Evolutionary conservation across 1,140 invertebrate genomes (phyloP).

Genomic region (Battus philenor): DNA sequence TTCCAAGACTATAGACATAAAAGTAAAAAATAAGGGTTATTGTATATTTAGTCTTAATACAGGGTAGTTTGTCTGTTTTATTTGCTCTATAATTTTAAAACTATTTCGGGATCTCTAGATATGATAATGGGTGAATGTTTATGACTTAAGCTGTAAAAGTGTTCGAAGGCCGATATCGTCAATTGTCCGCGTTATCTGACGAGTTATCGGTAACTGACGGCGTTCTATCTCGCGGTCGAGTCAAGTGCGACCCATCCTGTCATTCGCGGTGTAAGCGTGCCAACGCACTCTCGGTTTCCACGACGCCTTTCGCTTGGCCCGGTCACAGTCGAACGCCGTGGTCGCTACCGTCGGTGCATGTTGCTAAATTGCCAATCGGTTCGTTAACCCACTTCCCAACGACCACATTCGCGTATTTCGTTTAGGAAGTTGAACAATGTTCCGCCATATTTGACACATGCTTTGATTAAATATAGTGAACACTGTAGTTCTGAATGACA

Average conservation of each 20-base stretch:
- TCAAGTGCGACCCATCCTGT: constrained; percentile 52
- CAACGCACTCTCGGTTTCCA: constrained; percentile 64
- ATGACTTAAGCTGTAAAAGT: not conserved
- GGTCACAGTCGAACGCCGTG: constrained; percentile 42
- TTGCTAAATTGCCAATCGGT: constrained; percentile 51
- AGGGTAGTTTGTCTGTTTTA: too few relatives aligned
- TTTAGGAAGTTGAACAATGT: constrained; percentile 33
- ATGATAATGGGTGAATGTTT: too few relatives aligned
- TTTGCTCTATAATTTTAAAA: too few relatives aligned
- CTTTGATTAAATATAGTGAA: not conserved
- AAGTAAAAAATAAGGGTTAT: too few relatives aligned
- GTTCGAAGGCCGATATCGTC: constrained; percentile 12
- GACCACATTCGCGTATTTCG: constrained; percentile 26
- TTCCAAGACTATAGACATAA: too few relatives aligned
- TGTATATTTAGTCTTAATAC: too few relatives aligned
- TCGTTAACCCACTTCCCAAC: constrained; percentile 48
- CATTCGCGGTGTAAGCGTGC: constrained; percentile 60
- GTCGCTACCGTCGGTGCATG: constrained; percentile 38
- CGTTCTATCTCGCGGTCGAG: constrained; percentile 60
- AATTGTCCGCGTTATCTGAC: constrained; percentile 46
- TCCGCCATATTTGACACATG: too few relatives aligned
- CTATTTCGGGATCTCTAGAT: too few relatives aligned
- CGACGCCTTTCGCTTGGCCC: constrained; percentile 52
- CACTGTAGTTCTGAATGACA: not conserved
- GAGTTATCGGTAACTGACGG: constrained; percentile 58